These are phyloP conservation scores for Aphelocoma coerulescens DNA, from an alignment of 2,113 vertebrate genomes.

Conservation along the genomic window DNA sequence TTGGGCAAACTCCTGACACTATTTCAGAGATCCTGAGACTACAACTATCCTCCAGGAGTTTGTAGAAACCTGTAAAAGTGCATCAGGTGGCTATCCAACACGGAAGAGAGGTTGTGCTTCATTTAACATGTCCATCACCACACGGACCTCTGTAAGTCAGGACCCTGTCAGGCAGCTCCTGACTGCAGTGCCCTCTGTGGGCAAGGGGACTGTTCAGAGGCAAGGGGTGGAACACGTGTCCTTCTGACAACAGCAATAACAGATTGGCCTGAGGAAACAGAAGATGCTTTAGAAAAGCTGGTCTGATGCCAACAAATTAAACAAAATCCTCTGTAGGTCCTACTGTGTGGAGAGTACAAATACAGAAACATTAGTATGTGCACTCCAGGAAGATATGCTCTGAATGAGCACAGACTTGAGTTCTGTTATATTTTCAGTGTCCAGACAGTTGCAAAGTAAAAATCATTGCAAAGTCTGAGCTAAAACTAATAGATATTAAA, in stretches of 20 bases:
- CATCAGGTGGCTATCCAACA: neutral
- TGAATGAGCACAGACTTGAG: neutral
- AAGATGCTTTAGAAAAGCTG: neutral
- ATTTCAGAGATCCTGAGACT: neutral
- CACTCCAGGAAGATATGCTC: neutral
- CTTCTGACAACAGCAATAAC: neutral
- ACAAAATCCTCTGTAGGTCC: neutral
- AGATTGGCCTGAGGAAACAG: neutral
- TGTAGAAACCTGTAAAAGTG: neutral
- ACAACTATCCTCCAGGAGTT: neutral
- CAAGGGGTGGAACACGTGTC: neutral
- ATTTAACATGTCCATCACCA: neutral
- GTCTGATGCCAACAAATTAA: neutral
- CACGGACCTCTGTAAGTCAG: neutral
- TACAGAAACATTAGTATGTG: neutral
- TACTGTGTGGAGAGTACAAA: neutral
- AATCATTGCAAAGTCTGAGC: neutral
- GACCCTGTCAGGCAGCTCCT: neutral
- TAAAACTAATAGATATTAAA: neutral
- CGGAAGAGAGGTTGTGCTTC: neutral
- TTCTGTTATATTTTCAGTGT: neutral
- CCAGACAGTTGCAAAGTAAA: neutral
- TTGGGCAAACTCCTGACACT: neutral
- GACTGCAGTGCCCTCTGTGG: neutral
- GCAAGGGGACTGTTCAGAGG: neutral